Evolutionary conservation across 1,140 invertebrate species (phyloP), one percentile per base, ranked within the genome.

Genomic region (Drosophila eugracilis): DNA sequence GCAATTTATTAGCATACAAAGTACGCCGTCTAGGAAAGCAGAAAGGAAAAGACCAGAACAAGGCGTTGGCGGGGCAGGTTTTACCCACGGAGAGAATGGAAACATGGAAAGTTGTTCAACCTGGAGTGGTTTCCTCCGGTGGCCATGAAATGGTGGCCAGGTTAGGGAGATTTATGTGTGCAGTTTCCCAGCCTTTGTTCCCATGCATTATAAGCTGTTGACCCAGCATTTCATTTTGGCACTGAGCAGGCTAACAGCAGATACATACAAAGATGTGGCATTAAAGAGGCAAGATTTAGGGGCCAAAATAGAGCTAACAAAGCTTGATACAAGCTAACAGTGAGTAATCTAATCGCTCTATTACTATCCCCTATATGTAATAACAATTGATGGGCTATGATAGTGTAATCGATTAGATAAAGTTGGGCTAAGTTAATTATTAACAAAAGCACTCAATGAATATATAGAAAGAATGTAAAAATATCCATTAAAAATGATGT

Each of bases 1-100:
- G 83, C 83, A 88, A 88, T 88, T 88, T 88, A 88, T 88, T 88
- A 88, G 83, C 83, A 88, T 88, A 75, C 74, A 88, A 81, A 86
- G 63, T 78, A 54, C 49, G 77, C 58, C 28, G 52, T 48, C 45
- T 57, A 36, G 60, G 22, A 60, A 63, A 34, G 54, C 10, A 41
- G 24, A 52, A 54, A 59, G 60, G n/a, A 15, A 24, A 10, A 52
- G 45, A 52, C 14, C 55, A 21, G 5, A 24, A 17, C 21, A 24
- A 55, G 41, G 70, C 72, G 62, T 69, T 72, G 45, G 48, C 53
- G 71, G 37, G 53, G 57, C 24, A 58, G 70, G 76, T 75, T 78
- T 73, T 50, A 9, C 15, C 15, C 60, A 41, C 24, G 36, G 53
- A 32, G 54, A 70, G 55, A 39, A 71, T 37, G 32, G 49, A 48